Evolutionary conservation across 2,113 vertebrate genomes (phyloP).

Genomic region (Catagonus wagneri): DNA sequence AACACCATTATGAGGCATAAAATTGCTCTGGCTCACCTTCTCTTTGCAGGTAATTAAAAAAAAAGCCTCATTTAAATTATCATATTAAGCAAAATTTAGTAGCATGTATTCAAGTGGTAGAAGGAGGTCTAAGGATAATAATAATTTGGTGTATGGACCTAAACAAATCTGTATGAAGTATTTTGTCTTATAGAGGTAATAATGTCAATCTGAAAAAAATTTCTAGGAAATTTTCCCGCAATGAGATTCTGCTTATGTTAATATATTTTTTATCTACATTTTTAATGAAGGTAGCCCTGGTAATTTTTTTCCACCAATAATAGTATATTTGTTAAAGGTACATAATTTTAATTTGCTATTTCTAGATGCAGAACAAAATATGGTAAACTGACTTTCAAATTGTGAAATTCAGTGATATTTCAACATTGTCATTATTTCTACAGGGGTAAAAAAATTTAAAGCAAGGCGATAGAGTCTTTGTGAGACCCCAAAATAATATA

Average conservation of each 20-base stretch:
- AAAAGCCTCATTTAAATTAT: slow-evolving; percentile 45
- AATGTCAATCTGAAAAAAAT: not conserved
- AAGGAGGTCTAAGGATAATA: not conserved
- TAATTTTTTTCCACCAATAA: not conserved
- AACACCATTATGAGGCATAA: slow-evolving; percentile 67
- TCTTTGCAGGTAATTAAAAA: slow-evolving; percentile 45
- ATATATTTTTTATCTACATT: not conserved
- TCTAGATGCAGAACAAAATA: not conserved
- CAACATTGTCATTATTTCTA: not conserved
- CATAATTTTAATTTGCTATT: not conserved
- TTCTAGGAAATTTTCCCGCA: not conserved
- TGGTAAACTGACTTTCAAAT: not conserved
- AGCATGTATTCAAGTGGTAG: not conserved
- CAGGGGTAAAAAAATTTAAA: not conserved
- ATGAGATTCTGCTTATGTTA: not conserved
- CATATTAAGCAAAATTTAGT: slow-evolving; percentile 51
- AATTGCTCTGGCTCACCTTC: slow-evolving; percentile 65
- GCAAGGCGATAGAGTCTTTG: not conserved
- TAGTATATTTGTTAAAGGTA: not conserved
- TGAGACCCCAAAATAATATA: not conserved
- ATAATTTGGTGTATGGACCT: not conserved
- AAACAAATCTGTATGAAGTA: not conserved
- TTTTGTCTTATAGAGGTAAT: not conserved
- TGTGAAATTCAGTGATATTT: not conserved
- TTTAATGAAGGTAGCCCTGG: not conserved